Evolutionary conservation across 1,140 invertebrate genomes (phyloP).

Genomic region (Drosophila erecta): DNA sequence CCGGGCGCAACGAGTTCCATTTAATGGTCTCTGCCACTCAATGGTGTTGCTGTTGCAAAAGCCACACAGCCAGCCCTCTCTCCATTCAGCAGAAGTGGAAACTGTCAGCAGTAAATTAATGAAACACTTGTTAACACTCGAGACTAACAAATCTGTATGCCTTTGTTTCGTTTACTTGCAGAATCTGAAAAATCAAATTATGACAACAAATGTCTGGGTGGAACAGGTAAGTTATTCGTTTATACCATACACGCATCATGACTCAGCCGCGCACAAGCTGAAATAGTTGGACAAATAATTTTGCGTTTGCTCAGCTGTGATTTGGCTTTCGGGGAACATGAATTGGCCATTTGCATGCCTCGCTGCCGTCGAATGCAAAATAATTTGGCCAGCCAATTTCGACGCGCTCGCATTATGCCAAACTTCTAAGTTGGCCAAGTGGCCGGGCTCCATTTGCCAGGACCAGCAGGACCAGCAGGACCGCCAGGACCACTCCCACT

Average conservation of each 20-base stretch:
- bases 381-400: constrained; percentile 49
- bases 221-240: constrained; percentile 91
- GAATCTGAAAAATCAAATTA: constrained; percentile 98
- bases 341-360: constrained; percentile 72
- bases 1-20: constrained; percentile 51
- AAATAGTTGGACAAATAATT: constrained; percentile 5
- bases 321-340: constrained; percentile 63
- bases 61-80: neutral
- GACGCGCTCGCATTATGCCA: constrained; percentile 58
- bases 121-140: constrained; percentile 35
- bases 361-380: constrained; percentile 62
- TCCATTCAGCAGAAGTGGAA: constrained; percentile 13
- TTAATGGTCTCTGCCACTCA: constrained; percentile 50
- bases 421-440: constrained; percentile 51
- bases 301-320: constrained; percentile 31
- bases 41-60: constrained; percentile 41
- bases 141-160: constrained; percentile 42
- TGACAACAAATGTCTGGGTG: constrained; percentile 99
- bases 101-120: constrained; percentile 41
- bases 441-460: constrained; percentile 11
- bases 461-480: neutral
- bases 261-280: neutral
- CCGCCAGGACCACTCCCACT: constrained; percentile 3
- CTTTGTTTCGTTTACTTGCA: constrained; percentile 87
- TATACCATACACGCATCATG: neutral